Evolutionary conservation across 2,888 invertebrate genomes (phyloP), one percentile per base, ranked within the genome.

Genomic region (Callosobruchus maculatus): DNA sequence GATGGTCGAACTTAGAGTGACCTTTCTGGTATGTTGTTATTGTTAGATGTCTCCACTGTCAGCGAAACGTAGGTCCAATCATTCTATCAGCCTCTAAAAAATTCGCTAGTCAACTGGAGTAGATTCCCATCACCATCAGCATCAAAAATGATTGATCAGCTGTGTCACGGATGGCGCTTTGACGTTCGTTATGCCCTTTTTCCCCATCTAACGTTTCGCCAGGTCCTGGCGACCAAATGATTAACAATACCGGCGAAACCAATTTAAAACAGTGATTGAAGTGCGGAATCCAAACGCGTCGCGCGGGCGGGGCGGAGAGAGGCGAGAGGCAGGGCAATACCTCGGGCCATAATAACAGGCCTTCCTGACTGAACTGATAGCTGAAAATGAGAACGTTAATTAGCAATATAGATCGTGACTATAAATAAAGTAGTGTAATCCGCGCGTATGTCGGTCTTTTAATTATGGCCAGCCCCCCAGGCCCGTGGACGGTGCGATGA

Each of bases 321-420:
- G 18, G 18, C 30, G 30, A 30, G 9, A 30, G 49, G 49, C 49
- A 1, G 49, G 49, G 49, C 49, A 49, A 49, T 49, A 49, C 49
- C 49, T 49, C 49, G 49, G 49, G 49, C 68, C 21, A 70, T 82
- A 83, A 84, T 83, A 82, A 82, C 83, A 80, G 80, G 73, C 77
- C 76, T 78, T 81, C 80, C 82, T 84, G 84, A 83, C 85, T 82
- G 82, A 73, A 80, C 81, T 83, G 84, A 84, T 84, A 83, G 82
- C 82, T 84, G 84, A 84, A 84, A 85, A 85, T 83, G 85, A 84
- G 84, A 84, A 83, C 85, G 85, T 86, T 86, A 86, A 86, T 86
- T 86, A 86, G 86, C 86, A 86, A 86, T 86, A 86, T 85, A 86
- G 86, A 86, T 86, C 86, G 86, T 86, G 86, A 86, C 86, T 85